Base-by-base conservation (phyloP, 1,140 invertebrate genomes). In the Radopholus similis region DNA sequence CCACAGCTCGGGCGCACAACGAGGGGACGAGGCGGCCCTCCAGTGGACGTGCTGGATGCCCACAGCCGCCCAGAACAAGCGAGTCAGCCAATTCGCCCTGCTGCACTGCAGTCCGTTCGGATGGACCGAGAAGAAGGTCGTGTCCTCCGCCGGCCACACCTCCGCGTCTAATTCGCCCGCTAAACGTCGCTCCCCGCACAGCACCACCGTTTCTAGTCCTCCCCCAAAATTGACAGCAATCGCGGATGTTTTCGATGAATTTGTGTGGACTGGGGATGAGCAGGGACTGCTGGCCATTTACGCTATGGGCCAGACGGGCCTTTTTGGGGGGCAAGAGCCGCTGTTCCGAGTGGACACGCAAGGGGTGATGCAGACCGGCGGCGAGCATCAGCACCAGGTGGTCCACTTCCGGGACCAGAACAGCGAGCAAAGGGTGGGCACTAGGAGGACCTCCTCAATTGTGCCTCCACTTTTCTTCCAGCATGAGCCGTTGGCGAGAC, bases 111-210 rank as follows among this genome's bases (percentile, higher is more conserved):
- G 42, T 38, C 49, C 56, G 13, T 77, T 72, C 35, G 71, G 71
- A 44, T 72, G 66, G 66, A 72, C 69, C 4, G 66, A 68, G n/a
- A 69, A 68, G 47, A 69, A 71, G 66, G 66, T 38, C 18, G 11
- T n/a, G 64, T 8, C 30, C 64, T 28, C 8, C 23, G 30, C 8
- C 18, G 47, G 15, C 4, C n/a, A 21, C 8, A 5, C n/a, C 23
- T 47, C 42, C 13, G 23, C 13, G 5, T 51, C 9, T 51, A 26
- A 21, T 21, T 28, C 47, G 1, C 30, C 47, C 47, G 30, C 23
- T 26, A 51, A 51, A 51, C 47, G 21, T 8, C 47, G 3, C n/a
- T 11, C 4, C 30, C 15, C 30, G n/a, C 26, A 30, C 30, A 28
- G 67, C 65, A 51, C 2, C 26, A 23, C 28, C 53, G 23, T 3